A percentile compares a stretch with the other conserved stretches of the same genome.
phyloP scores from a whole-genome alignment of 2,797 vertebrate species.

The Arremon aurantiirostris region DNA sequence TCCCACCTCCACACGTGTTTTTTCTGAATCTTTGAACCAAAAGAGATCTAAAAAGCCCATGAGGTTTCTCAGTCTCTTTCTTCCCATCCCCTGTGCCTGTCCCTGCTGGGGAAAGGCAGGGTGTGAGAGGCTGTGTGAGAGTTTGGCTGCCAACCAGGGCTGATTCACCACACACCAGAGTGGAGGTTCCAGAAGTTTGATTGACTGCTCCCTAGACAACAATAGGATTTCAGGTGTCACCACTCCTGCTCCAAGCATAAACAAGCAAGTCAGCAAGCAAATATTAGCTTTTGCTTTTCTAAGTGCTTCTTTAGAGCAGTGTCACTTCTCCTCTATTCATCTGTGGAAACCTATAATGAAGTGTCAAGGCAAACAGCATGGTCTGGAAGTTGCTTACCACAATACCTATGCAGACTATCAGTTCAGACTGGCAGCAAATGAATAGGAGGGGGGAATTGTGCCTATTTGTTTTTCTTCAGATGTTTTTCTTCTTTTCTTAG shows the following conservation, averaged over 20 bases:
- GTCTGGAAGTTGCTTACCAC: background rate
- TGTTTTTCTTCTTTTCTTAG: background rate
- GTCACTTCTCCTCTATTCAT: background rate
- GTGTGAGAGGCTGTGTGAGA: background rate
- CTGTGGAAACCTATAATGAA: background rate
- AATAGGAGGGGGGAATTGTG: background rate
- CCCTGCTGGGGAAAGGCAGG: accelerated
- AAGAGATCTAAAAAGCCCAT: background rate
- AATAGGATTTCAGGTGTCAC: background rate
- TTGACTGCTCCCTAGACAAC: background rate
- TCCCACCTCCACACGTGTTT: accelerated
- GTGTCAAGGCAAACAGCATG: background rate
- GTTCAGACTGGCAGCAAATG: background rate
- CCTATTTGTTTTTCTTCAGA: background rate
- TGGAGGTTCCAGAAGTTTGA: background rate
- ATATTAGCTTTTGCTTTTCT: background rate
- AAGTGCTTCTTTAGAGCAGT: background rate
- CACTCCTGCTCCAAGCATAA: background rate
- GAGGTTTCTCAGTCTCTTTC: background rate
- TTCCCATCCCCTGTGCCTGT: background rate
- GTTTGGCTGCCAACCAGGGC: background rate
- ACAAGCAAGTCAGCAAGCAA: background rate
- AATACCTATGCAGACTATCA: background rate
- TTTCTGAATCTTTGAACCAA: background rate
- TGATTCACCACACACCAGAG: background rate